Evolutionary conservation across 2,797 vertebrate species (phyloP), one percentile per base, ranked within the genome.

Genomic region (Babyrousa celebensis): DNA sequence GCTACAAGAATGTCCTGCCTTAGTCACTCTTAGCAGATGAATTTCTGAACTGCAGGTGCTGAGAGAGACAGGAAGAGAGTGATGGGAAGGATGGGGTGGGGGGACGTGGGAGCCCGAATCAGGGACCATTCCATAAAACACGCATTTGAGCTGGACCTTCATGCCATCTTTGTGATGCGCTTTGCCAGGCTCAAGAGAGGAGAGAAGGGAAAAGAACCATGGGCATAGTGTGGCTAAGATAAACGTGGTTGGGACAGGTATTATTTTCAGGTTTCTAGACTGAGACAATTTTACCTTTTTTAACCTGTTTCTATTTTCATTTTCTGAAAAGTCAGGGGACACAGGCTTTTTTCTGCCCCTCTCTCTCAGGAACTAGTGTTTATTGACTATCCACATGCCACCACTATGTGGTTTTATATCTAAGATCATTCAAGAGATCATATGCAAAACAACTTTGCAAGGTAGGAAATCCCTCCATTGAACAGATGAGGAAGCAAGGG

Each of bases 261-360:
- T 15, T 56, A 2, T 29, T 96, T 90, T 88, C 63, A 32, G 11
- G 77, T 63, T 84, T 86, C 58, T 60, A 82, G 77, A 9, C 29
- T 83, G 78, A 83, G 70, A 92, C 85, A 85, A 71, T 82, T 29
- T 85, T 71, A 40, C 36, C 74, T 5, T n/a, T 89, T 89, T 36
- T 48, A 48, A 93, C 20, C 27, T n/a, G 7, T 60, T 85, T 82
- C 56, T 40, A 75, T 85, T 78, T 91, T 86, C 74, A 65, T 90
- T 72, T 27, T 89, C 72, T 83, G 43, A 74, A 94, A 94, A 70
- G 58, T 43, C 79, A 36, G 27, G 4, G 12, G 70, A 16, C n/a
- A 70, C 74, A 65, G 52, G 27, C 52, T 93, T 92, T 74, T 87
- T 78, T 79, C 48, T 68, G 29, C 0, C 48, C 20, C 5, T 27